These are phyloP conservation scores for Pomacea maculata DNA, from an alignment of 1,140 invertebrate genomes.

Conservation along the genomic window DNA sequence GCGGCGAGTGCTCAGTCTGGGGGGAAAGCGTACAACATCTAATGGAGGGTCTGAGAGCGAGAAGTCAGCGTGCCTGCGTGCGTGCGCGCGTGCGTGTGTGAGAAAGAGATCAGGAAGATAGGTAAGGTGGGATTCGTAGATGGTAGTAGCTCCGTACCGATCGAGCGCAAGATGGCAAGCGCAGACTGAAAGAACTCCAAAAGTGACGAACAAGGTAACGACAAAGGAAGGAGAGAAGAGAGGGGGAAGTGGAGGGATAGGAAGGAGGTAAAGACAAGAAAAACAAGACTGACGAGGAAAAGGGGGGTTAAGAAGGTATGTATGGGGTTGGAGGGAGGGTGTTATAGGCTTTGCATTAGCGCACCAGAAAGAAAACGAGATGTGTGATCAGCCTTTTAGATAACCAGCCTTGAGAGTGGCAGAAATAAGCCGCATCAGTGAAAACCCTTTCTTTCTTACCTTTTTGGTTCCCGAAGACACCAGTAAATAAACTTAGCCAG, in stretches of 20 bases:
- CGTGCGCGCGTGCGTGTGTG: conserved; percentile 11
- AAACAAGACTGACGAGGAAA: not conserved
- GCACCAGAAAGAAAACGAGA: not conserved
- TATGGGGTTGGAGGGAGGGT: not conserved
- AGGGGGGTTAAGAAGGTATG: not conserved
- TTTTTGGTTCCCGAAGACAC: not conserved
- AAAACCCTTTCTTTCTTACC: not conserved
- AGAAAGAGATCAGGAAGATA: not conserved
- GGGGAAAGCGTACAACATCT: not conserved
- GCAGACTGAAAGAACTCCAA: not conserved
- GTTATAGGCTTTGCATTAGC: not conserved
- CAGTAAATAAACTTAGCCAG: not conserved
- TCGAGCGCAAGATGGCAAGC: not conserved
- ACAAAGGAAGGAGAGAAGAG: not conserved
- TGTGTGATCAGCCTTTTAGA: not conserved
- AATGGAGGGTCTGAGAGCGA: too few species aligned
- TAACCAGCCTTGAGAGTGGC: not conserved
- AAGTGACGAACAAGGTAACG: not conserved
- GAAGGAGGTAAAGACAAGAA: not conserved
- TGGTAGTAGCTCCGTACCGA: too few species aligned
- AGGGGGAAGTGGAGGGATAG: not conserved
- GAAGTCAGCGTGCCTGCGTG: not conserved
- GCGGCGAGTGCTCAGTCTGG: not conserved
- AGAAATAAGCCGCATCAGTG: not conserved
- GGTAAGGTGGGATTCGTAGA: not conserved